Evolutionary conservation across 2,797 vertebrate species (phyloP).

Genomic region (Apogon hyalosoma): DNA sequence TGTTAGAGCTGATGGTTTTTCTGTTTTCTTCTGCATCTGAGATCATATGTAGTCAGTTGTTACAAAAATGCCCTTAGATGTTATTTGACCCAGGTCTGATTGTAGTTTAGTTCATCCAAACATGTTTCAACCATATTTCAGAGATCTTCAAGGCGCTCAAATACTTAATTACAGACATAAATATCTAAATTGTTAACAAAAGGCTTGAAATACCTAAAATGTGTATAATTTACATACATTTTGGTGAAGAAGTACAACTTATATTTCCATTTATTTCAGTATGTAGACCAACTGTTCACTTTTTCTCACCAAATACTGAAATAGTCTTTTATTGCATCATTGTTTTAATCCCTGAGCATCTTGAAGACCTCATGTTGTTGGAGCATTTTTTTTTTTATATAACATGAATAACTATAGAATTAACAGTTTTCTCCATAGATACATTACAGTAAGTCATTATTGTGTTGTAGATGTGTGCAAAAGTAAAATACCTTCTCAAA

Average conservation of each 20-base stretch:
- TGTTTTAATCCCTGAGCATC: not conserved
- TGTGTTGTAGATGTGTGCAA: too few species aligned
- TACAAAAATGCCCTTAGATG: not conserved
- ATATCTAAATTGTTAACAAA: too few species aligned
- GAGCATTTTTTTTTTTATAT: not conserved
- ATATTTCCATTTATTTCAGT: too few species aligned
- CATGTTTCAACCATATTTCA: too few species aligned
- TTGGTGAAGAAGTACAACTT: not conserved
- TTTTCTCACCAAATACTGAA: not conserved
- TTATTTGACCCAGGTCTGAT: conserved; percentile 36
- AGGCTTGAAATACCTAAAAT: too few species aligned
- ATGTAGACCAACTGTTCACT: not conserved
- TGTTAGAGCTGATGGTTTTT: too few species aligned
- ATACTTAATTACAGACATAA: not conserved
- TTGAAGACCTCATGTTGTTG: conserved; percentile 24
- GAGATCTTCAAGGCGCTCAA: conserved; percentile 33
- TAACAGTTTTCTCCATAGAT: not conserved
- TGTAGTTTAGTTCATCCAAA: not conserved
- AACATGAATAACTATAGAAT: not conserved
- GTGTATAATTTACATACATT: not conserved
- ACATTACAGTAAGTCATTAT: too few species aligned
- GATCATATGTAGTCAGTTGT: fast-evolving
- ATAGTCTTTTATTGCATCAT: not conserved
- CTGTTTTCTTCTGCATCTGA: not conserved
- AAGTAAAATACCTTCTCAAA: too few species aligned